Percentiles rank a stretch among this genome's conserved stretches.
phyloP scores from a whole-genome alignment of 1,140 invertebrate species.

The Macrotrachela quadricornifera region DNA sequence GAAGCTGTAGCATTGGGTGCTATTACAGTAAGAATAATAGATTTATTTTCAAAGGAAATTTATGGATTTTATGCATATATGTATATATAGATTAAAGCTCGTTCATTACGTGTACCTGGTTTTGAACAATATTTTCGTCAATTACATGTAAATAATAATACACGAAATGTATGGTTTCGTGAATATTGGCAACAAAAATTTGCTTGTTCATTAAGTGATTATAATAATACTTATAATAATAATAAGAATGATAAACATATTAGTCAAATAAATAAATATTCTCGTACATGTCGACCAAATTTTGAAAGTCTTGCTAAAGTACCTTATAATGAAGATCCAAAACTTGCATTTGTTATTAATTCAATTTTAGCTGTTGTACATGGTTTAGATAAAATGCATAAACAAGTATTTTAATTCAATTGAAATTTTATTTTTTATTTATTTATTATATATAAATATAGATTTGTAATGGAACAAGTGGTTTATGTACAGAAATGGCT shows the following conservation, averaged over 20 bases:
- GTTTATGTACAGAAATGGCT: conserved; percentile 39
- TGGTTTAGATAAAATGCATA: conserved; percentile 41
- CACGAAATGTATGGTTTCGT: conserved; percentile 49
- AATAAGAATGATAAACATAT: too few relatives aligned
- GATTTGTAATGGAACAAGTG: conserved; percentile 22
- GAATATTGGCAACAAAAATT: conserved; percentile 53
- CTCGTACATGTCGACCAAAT: too few relatives aligned
- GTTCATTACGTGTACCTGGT: conserved; percentile 40
- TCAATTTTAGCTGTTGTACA: conserved; percentile 47
- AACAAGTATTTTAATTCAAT: conserved; percentile 9
- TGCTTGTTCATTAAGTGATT: conserved; percentile 30
- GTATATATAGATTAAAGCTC: conserved; percentile 40
- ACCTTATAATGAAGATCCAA: conserved; percentile 38
- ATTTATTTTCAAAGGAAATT: conserved; percentile 34
- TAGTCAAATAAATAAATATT: too few relatives aligned
- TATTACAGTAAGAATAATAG: conserved; percentile 30
- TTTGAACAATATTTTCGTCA: conserved; percentile 49
- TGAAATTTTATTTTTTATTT: too few relatives aligned
- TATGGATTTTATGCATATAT: conserved; percentile 35
- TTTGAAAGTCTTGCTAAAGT: too few relatives aligned
- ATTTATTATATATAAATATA: conserved; percentile 1
- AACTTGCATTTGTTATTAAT: conserved; percentile 53
- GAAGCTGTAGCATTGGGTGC: too few relatives aligned
- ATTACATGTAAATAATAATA: conserved; percentile 37
- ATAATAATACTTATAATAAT: too few relatives aligned